A percentile compares a stretch with the other conserved stretches of the same genome.
These are phyloP conservation scores for Sorex araneus DNA, from an alignment of 2,113 vertebrate species.

Conservation along the genomic window DNA sequence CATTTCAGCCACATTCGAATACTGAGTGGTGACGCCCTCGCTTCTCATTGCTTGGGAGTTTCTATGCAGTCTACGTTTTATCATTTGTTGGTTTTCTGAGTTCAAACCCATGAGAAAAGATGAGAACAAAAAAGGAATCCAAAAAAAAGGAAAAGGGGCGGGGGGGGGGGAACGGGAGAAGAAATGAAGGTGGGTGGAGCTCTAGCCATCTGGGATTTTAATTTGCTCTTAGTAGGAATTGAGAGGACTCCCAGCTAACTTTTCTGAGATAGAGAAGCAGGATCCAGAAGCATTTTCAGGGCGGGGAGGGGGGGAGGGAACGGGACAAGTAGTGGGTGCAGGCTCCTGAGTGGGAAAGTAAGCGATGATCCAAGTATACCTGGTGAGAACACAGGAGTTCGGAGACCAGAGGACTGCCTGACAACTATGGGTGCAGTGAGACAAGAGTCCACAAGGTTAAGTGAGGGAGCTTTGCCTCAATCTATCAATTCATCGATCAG, in stretches of 20 bases:
- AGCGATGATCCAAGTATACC: too few relatives aligned
- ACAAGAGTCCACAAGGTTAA: neutral
- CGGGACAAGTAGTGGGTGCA: too few relatives aligned
- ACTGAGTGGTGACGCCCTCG: neutral
- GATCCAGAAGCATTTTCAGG: conserved; percentile 17
- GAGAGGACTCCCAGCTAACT: neutral
- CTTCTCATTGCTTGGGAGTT: too few relatives aligned
- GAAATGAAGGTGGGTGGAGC: neutral
- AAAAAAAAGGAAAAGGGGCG: neutral
- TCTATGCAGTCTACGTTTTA: neutral
- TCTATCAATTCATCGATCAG: too few relatives aligned
- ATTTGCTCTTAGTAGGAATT: conserved; percentile 9
- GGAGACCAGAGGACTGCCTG: neutral
- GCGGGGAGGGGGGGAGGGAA: too few relatives aligned
- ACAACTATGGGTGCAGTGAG: neutral
- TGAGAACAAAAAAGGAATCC: neutral
- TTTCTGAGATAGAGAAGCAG: conserved; percentile 25
- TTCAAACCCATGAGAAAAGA: neutral
- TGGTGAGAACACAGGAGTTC: neutral
- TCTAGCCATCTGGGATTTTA: neutral
- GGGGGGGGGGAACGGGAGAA: neutral
- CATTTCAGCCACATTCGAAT: conserved; percentile 33
- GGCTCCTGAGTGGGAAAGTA: too few relatives aligned
- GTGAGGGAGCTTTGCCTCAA: neutral
- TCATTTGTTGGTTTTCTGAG: neutral